Conservation (phyloP, 1,140 invertebrate genomes). For the Caenorhabditis inopinata region DNA sequence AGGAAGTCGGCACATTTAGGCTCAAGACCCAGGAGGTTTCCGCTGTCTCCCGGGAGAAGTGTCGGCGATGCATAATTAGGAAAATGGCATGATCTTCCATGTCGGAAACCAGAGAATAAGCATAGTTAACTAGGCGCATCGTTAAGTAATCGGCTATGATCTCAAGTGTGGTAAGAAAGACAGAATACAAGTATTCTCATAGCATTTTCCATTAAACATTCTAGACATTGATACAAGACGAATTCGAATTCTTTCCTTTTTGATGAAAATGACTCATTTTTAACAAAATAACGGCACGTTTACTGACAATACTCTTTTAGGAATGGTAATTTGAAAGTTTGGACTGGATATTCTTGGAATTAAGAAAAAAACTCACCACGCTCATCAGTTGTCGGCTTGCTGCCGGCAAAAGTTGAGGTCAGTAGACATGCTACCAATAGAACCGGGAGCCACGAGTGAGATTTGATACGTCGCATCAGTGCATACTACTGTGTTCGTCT, state of each 20-base stretch:
- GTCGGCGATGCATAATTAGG: constrained; percentile 26
- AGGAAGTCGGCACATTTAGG: background rate
- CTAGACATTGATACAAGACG: too few species aligned
- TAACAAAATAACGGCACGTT: too few species aligned
- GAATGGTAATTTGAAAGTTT: too few species aligned
- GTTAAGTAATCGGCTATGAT: constrained; percentile 25
- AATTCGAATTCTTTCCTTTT: too few species aligned
- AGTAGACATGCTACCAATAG: background rate
- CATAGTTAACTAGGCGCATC: constrained; percentile 27
- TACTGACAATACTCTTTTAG: too few species aligned
- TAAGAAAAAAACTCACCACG: background rate
- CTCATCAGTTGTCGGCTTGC: constrained; percentile 20
- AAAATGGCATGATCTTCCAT: constrained; percentile 21
- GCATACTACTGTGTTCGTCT: constrained; percentile 15
- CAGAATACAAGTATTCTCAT: background rate
- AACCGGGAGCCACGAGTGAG: background rate
- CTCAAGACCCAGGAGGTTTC: background rate
- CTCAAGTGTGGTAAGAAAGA: background rate
- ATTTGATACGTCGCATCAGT: constrained; percentile 18
- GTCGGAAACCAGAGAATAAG: constrained; percentile 32
- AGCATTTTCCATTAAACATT: background rate
- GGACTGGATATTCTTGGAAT: background rate
- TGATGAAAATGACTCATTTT: too few species aligned
- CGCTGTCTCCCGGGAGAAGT: constrained; percentile 1
- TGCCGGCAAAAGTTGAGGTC: background rate